These are phyloP conservation scores for Eulithis prunata DNA, from an alignment of 2,888 invertebrate species.

Conservation along the genomic window DNA sequence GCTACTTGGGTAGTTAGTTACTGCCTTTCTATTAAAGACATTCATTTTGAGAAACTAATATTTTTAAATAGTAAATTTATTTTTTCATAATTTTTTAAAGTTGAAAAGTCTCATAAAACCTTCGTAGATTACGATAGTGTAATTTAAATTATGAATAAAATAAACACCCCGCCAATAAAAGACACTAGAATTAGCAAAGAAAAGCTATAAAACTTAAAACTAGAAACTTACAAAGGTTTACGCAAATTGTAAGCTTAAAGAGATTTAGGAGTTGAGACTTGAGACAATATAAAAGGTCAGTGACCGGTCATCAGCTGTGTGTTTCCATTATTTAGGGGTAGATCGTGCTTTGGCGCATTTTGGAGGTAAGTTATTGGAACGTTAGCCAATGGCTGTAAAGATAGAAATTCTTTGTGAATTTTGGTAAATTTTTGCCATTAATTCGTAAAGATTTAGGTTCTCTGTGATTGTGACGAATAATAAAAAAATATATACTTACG, in stretches of 20 bases:
- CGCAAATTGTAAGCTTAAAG: slow-evolving; percentile 14
- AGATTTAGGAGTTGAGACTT: slow-evolving; percentile 1
- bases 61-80: not conserved
- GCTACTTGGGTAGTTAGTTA: no score
- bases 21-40: no score
- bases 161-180: slow-evolving; percentile 14
- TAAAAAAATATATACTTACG: no score
- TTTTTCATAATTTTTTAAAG: not conserved
- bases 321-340: not conserved
- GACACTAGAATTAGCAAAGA: slow-evolving; percentile 20
- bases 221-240: slow-evolving; percentile 20
- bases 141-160: slow-evolving; percentile 26
- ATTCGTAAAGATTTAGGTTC: no score
- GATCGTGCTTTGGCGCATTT: not conserved
- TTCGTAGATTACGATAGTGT: slow-evolving; percentile 7
- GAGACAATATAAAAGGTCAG: slow-evolving; percentile 8
- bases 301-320: slow-evolving; percentile 7
- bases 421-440: no score
- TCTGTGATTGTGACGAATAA: no score
- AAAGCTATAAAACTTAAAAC: slow-evolving; percentile 21
- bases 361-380: no score
- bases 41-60: not conserved
- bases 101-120: slow-evolving; percentile 14
- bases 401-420: no score
- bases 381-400: no score